Conservation (phyloP, 1,140 invertebrate genomes). For the Nomia melanderi region DNA sequence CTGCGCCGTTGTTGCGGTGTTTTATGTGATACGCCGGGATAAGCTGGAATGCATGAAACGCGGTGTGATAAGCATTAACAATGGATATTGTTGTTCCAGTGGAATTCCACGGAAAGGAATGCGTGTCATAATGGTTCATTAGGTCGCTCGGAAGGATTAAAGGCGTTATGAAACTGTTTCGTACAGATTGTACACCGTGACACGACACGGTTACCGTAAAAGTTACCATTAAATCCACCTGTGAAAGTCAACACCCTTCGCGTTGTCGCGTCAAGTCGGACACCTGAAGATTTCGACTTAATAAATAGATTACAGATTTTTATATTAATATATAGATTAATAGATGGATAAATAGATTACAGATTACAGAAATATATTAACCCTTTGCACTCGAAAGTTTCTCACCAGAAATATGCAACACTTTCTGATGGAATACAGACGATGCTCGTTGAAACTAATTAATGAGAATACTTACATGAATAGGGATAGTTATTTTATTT, state of each 20-base stretch:
- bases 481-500: no score
- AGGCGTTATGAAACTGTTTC: conserved; percentile 16
- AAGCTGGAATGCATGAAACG: background rate
- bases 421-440: no score
- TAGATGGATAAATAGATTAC: no score
- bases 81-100: conserved; percentile 3
- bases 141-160: conserved; percentile 10
- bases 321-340: no score
- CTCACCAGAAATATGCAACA: no score
- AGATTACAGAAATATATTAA: no score
- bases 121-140: conserved; percentile 33
- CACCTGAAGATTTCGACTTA: no score
- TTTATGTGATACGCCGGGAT: background rate
- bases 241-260: background rate
- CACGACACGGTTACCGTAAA: background rate
- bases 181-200: background rate
- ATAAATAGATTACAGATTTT: no score
- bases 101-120: background rate
- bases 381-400: no score
- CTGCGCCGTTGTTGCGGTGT: background rate
- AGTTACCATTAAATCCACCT: background rate
- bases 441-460: no score
- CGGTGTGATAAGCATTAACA: background rate
- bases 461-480: no score
- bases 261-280: no score